Evolutionary conservation across 2,113 vertebrate genomes (phyloP), one percentile per base, ranked within the genome.

Genomic region (Cyanistes caeruleus): DNA sequence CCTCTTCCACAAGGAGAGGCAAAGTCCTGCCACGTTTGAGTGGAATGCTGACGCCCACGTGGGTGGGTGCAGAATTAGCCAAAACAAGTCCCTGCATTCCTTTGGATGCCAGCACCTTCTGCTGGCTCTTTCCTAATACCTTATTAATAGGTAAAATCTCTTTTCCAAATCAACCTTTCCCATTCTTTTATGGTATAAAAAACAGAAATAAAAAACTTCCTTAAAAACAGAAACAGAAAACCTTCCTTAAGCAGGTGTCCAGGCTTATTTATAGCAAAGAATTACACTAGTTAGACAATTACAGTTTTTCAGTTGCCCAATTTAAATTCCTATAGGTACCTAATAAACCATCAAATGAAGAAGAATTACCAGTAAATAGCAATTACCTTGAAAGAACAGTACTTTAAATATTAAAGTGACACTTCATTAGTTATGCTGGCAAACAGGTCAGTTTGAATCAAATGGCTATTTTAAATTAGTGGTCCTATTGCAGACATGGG

Each of bases 381-480:
- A 97, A 96, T 97, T 95, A 97, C 77, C 73, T 84, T 91, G 74
- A 95, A 96, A 95, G 89, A 95, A 90, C 59, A 95, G 63, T 63
- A 74, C 85, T 90, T 96, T 88, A 85, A 95, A 93, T 93, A 93
- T 94, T 97, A 94, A 95, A 96, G 85, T 86, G 76, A 76, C 92
- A 95, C 90, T 95, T 91, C 88, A 93, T 95, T 93, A 94, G 67
- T 90, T 92, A 91, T 72, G 49, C 93, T 94, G 90, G 87, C 93
- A 97, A 95, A 93, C 91, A 96, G 76, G 93, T 91, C 95, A 92
- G 90, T 72, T 86, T 94, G 85, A 96, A 92, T 81, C 90, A 92
- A 95, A 92, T 93, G 93, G 72, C 89, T 95, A 89, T 93, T 97
- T 96, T 91, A 96, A 96, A 96, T 97, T 91, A 95, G 90, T 96